A percentile compares a stretch with the other conserved stretches of the same genome.
These are phyloP conservation scores for Pan troglodytes DNA, from an alignment of 2,113 vertebrate species.

Conservation along the genomic window NHGRI_mPanTro3-v2.1_pri NC_072404.2:19543501-19544000, in stretches of 20 bases:
- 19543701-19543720: constrained; percentile 60
- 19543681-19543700: constrained; percentile 31
- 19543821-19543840: neutral
- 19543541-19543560: neutral
- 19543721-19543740: constrained; percentile 60
- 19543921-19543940: neutral
- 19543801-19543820: neutral
- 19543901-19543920: neutral
- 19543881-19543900: neutral
- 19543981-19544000: neutral
- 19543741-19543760: constrained; percentile 43
- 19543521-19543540: neutral
- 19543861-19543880: neutral
- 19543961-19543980: neutral
- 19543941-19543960: neutral
- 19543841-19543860: neutral
- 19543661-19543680: constrained; percentile 45
- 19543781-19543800: neutral
- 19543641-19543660: neutral
- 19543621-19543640: neutral
- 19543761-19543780: constrained; percentile 44
- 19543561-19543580: neutral
- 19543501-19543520: neutral
- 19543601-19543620: neutral
- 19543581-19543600: neutral